Percentiles rank a stretch among this genome's conserved stretches.
phyloP scores from a whole-genome alignment of 2,888 invertebrate species.

The Agrochola litura region DNA sequence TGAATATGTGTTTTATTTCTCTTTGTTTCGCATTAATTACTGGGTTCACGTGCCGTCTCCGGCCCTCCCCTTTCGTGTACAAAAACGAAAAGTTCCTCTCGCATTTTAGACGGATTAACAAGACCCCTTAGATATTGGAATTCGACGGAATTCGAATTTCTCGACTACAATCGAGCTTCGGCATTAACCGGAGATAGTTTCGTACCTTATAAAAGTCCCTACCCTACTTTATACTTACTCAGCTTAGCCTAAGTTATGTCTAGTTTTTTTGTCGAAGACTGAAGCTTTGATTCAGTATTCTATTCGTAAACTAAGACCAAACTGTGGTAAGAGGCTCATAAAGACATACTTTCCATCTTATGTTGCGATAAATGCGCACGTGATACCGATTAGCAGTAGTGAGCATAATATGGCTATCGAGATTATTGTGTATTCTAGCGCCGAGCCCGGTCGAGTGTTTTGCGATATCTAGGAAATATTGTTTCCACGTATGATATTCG shows the following conservation, averaged over 20 bases:
- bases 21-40: constrained; percentile 85
- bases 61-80: constrained; percentile 78
- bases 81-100: constrained; percentile 75
- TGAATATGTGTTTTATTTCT: constrained; percentile 81
- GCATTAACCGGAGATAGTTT: constrained; percentile 54
- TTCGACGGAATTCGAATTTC: constrained; percentile 60
- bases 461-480: neutral
- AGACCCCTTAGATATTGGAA: constrained; percentile 71
- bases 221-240: neutral
- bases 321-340: too few species aligned
- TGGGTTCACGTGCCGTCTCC: constrained; percentile 69
- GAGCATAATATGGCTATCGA: constrained; percentile 11
- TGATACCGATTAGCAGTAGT: constrained; percentile 38
- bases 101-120: constrained; percentile 72
- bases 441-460: neutral
- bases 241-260: neutral
- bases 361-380: constrained; percentile 20
- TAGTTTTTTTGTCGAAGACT: constrained; percentile 8
- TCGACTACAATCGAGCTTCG: constrained; percentile 40
- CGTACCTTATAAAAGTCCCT: constrained; percentile 28
- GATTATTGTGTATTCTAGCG: constrained; percentile 11
- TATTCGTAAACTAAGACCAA: too few species aligned
- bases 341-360: constrained; percentile 34
- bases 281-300: neutral
- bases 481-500: neutral